Evolutionary conservation across 2,888 invertebrate genomes (phyloP), one percentile per base, ranked within the genome.

Genomic region (Hydraecia micacea): DNA sequence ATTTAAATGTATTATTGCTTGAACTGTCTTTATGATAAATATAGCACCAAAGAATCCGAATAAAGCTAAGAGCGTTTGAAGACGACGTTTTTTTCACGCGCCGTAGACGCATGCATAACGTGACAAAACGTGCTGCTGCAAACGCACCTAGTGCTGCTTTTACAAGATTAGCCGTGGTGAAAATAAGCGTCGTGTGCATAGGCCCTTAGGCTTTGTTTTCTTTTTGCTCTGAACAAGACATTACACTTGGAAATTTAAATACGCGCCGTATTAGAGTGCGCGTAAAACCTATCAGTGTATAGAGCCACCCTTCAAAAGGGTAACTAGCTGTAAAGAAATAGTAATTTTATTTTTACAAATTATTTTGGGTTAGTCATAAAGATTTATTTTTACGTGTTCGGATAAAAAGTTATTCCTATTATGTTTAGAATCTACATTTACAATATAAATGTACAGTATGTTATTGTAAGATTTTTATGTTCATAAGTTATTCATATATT

Each of bases 371-470:
- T 75, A 46, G 46, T 15, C 15, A n/a, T 42, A 73, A 77, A 70
- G 46, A 65, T 73, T 68, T 74, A 74, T 86, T 72, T 85, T 78
- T 74, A 76, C 21, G 63, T 77, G 58, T 77, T 75, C 21, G 39
- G 21, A 72, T 71, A 42, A 32, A 62, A 77, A 65, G 18, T 42
- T 78, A 73, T 81, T 80, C 76, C 83, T 87, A 86, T 79, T 81
- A 78, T 67, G 60, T 81, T 81, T 82, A 83, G 66, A 81, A 60
- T 73, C 28, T 65, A 83, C 60, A 69, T 86, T 81, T 72, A 46
- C 73, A 60, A 76, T 80, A 77, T 32, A 66, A 80, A 79, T 84
- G 80, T 82, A 86, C 78, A 78, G 39, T 86, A 75, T 66, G n/a
- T 68, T 76, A 75, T 28, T 60, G 36, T 62, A 62, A 71, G 55